A percentile compares a stretch with the other conserved stretches of the same genome.
Conservation (phyloP, 2,797 vertebrate genomes). For the Enteromius afrohamiltoni region DNA sequence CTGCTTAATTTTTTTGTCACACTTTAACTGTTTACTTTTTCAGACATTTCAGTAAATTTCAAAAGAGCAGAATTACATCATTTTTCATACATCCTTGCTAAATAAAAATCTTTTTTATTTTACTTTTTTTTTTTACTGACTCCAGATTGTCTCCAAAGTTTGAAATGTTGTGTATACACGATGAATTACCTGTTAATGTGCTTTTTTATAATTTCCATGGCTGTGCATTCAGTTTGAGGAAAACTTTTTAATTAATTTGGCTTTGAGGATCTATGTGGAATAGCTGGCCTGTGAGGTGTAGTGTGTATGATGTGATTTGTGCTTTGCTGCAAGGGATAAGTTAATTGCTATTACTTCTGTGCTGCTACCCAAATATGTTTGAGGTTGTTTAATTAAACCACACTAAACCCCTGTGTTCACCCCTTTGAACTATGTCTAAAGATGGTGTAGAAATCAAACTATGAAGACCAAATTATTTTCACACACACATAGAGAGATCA, state of each 20-base stretch:
- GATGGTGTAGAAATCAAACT: background rate
- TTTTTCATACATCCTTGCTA: background rate
- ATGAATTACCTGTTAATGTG: background rate
- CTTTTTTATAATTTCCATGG: background rate
- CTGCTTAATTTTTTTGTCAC: background rate
- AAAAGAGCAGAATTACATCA: background rate
- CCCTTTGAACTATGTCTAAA: constrained; percentile 47
- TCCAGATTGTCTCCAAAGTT: too few species aligned
- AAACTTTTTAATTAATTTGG: constrained; percentile 34
- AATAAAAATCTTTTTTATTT: background rate
- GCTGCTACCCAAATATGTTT: constrained; percentile 24
- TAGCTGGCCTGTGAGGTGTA: constrained; percentile 2
- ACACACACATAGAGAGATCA: background rate
- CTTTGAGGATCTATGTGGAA: constrained; percentile 18
- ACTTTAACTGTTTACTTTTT: background rate
- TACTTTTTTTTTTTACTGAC: background rate
- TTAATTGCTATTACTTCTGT: constrained; percentile 36
- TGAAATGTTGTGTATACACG: background rate
- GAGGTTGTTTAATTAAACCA: constrained; percentile 29
- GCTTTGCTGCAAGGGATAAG: constrained; percentile 33
- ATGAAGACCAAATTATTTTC: background rate
- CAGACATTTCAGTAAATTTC: background rate
- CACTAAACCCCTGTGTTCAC: constrained; percentile 10
- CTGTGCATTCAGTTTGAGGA: background rate
- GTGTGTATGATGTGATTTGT: constrained; percentile 16